Conservation (phyloP, 2,797 vertebrate species). For the Eulemur mongoz region DNA sequence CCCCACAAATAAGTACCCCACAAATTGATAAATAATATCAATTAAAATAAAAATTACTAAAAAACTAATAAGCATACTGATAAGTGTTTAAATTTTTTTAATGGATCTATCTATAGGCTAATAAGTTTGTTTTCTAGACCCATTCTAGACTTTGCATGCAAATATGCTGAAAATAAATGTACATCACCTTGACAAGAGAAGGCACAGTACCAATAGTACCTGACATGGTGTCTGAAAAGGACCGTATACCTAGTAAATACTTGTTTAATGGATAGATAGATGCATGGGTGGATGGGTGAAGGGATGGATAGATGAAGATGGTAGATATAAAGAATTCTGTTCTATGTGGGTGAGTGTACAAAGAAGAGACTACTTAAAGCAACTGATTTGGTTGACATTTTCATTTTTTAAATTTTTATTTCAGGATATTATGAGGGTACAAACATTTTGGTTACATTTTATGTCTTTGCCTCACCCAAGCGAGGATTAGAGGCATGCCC, state of each 20-base stretch:
- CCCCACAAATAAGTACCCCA: background rate
- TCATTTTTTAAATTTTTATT: background rate
- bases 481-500: too few relatives aligned
- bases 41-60: background rate
- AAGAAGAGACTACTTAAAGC: background rate
- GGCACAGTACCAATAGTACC: background rate
- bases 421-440: too few relatives aligned
- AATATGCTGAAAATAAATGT: constrained; percentile 24
- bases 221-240: background rate
- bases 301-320: background rate
- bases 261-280: background rate
- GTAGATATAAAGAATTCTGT: background rate
- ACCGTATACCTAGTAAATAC: background rate
- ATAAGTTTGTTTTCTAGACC: background rate
- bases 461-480: too few relatives aligned
- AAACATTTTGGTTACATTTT: too few relatives aligned
- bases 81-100: background rate
- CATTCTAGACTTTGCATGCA: background rate
- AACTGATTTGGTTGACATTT: background rate
- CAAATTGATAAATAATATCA: background rate
- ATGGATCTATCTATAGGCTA: background rate
- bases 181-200: background rate
- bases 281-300: background rate
- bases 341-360: background rate
- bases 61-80: background rate